phyloP scores from a whole-genome alignment of 2,797 vertebrate genomes.

The Luscinia luscinia region DNA sequence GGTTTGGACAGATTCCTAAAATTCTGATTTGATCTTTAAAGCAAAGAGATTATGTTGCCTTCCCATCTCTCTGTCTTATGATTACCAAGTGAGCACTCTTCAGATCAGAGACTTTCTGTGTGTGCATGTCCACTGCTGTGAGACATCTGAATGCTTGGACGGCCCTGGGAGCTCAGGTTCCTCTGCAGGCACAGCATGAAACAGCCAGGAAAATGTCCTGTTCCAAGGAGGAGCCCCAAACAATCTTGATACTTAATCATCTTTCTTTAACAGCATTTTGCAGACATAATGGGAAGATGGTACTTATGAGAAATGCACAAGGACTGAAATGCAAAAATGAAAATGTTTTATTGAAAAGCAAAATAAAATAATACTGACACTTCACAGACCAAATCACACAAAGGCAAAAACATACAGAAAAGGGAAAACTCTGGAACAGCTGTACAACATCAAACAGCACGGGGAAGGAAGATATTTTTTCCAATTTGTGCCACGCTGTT shows the following conservation, averaged over 20 bases:
- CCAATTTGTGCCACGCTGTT: not conserved
- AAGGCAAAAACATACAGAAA: conserved; percentile 70
- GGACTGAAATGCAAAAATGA: conserved; percentile 77
- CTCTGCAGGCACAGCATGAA: not conserved
- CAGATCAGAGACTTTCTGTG: not conserved
- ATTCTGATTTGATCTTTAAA: not conserved
- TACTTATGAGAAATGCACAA: conserved; percentile 68
- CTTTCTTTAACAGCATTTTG: not conserved
- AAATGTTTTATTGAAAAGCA: conserved; percentile 81
- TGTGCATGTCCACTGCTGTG: not conserved
- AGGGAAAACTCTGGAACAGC: not conserved
- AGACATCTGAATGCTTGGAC: not conserved
- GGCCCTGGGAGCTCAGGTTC: not conserved
- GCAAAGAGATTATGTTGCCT: not conserved
- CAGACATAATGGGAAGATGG: not conserved
- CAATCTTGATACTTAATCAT: not conserved
- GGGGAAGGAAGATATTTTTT: not conserved
- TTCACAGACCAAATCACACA: conserved; percentile 73
- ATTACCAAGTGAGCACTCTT: not conserved
- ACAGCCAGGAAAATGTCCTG: not conserved
- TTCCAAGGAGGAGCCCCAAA: not conserved
- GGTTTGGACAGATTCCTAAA: not conserved
- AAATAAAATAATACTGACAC: conserved; percentile 51
- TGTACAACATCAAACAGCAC: not conserved
- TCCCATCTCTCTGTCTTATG: not conserved